phyloP scores from a whole-genome alignment of 2,888 invertebrate genomes.

The Nephrocerus scutellatus region DNA sequence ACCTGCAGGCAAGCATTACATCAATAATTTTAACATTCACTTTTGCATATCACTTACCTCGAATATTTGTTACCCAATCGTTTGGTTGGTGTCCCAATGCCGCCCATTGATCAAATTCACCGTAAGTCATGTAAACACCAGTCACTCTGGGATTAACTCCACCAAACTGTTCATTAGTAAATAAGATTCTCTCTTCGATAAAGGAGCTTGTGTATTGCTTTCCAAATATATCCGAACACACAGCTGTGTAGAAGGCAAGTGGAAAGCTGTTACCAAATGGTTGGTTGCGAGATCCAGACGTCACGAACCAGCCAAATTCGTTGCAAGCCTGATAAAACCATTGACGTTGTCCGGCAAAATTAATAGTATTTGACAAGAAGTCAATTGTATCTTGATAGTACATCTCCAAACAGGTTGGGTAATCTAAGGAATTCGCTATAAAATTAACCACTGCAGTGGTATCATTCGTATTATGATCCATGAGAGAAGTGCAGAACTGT shows the following conservation, averaged over 20 bases:
- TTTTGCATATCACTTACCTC: conserved; percentile 32
- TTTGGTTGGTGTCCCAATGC: conserved; percentile 47
- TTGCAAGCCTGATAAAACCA: conserved; percentile 82
- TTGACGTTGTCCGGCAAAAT: conserved; percentile 53
- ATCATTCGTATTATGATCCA: conserved; percentile 24
- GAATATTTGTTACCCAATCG: conserved; percentile 33
- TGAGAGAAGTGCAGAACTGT: conserved; percentile 22
- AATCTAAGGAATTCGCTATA: conserved; percentile 18
- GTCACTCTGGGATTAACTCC: conserved; percentile 47
- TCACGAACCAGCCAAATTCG: conserved; percentile 80
- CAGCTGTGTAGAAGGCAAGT: conserved; percentile 29
- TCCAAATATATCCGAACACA: conserved; percentile 39
- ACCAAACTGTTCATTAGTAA: conserved; percentile 50
- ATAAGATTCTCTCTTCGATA: conserved; percentile 26
- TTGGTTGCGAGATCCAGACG: conserved; percentile 55
- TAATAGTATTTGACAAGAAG: background rate
- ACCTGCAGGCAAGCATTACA: too few relatives aligned
- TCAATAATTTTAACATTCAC: too few relatives aligned
- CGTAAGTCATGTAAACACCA: conserved; percentile 52
- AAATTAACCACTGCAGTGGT: too few relatives aligned
- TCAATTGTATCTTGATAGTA: too few relatives aligned
- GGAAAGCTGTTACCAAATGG: conserved; percentile 50
- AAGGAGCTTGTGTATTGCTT: conserved; percentile 28
- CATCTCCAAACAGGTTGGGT: conserved; percentile 23
- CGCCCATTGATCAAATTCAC: conserved; percentile 54